Conservation (phyloP, 2,888 invertebrate species). For the Hedychridium roseum region DNA sequence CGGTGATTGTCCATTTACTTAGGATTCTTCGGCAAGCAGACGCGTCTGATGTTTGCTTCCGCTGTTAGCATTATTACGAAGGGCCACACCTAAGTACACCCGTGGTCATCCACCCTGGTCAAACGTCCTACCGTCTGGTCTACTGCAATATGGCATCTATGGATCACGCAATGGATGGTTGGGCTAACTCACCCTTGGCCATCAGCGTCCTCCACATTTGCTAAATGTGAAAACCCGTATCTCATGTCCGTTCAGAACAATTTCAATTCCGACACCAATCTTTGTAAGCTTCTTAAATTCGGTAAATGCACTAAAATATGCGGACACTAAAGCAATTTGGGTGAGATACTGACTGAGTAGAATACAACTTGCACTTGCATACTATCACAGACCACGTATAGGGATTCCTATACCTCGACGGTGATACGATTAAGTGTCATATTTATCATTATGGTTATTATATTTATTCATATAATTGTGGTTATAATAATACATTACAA, state of each 20-base stretch:
- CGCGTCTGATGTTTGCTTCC: slow-evolving; percentile 13
- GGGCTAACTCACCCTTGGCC: too few species aligned
- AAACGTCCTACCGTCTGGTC: slow-evolving; percentile 21
- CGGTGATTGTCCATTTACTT: slow-evolving; percentile 9
- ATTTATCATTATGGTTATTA: slow-evolving; percentile 3
- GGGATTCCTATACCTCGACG: slow-evolving; percentile 12
- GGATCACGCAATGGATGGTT: slow-evolving; percentile 28
- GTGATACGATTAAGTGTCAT: slow-evolving; percentile 9
- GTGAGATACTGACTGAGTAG: too few species aligned
- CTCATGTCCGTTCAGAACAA: too few species aligned
- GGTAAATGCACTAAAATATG: too few species aligned
- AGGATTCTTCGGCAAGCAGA: slow-evolving; percentile 16
- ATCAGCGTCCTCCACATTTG: too few species aligned
- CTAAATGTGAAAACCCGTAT: too few species aligned
- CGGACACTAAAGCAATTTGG: too few species aligned
- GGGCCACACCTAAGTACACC: slow-evolving; percentile 38
- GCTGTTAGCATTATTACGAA: slow-evolving; percentile 32
- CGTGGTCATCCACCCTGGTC: slow-evolving; percentile 38
- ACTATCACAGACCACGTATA: too few species aligned
- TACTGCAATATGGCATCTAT: slow-evolving; percentile 31
- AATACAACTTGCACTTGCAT: too few species aligned
- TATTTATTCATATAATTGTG: not conserved
- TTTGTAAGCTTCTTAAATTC: too few species aligned
- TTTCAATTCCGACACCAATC: too few species aligned
- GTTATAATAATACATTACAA: too few species aligned